Evolutionary conservation across 2,797 vertebrate species (phyloP).

Genomic region (Parambassis ranga): DNA sequence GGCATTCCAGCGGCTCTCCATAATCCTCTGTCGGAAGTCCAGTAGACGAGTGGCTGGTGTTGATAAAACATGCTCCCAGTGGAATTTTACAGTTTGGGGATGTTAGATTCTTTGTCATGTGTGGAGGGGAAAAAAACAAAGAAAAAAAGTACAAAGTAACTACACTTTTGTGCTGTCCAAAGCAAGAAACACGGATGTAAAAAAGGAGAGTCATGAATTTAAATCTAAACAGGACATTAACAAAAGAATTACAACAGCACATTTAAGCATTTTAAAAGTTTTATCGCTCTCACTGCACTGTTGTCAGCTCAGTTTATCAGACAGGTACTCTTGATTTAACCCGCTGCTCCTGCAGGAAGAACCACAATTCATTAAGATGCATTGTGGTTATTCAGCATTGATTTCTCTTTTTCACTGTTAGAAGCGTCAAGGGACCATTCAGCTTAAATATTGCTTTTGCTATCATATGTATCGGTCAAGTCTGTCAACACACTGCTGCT

Average conservation of each 20-base stretch:
- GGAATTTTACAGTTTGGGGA: conserved; percentile 76
- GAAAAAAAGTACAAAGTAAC: no score
- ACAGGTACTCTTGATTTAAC: conserved; percentile 32
- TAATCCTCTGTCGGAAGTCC: conserved; percentile 82
- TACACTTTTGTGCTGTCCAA: conserved; percentile 28
- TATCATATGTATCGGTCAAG: conserved; percentile 48
- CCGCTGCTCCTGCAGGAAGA: background rate
- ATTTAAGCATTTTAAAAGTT: background rate
- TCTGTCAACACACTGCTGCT: conserved; percentile 22
- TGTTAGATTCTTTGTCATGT: conserved; percentile 54
- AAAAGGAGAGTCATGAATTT: background rate
- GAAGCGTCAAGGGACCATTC: conserved; percentile 40
- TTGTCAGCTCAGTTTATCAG: background rate
- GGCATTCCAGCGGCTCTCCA: conserved; percentile 77
- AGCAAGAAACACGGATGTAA: background rate
- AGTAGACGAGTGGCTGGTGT: conserved; percentile 77
- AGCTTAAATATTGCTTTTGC: conserved; percentile 49
- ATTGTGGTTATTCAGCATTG: conserved; percentile 40
- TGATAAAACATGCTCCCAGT: conserved; percentile 77
- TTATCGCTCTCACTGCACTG: background rate
- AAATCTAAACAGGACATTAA: background rate
- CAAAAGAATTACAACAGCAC: no score
- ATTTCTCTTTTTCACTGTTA: conserved; percentile 49
- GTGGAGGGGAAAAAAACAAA: background rate
- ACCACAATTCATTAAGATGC: conserved; percentile 34